Percentiles rank a stretch among this genome's conserved stretches.
These are phyloP conservation scores for Sminthopsis crassicaudata DNA, from an alignment of 2,113 vertebrate genomes.

Conservation along the genomic window DNA sequence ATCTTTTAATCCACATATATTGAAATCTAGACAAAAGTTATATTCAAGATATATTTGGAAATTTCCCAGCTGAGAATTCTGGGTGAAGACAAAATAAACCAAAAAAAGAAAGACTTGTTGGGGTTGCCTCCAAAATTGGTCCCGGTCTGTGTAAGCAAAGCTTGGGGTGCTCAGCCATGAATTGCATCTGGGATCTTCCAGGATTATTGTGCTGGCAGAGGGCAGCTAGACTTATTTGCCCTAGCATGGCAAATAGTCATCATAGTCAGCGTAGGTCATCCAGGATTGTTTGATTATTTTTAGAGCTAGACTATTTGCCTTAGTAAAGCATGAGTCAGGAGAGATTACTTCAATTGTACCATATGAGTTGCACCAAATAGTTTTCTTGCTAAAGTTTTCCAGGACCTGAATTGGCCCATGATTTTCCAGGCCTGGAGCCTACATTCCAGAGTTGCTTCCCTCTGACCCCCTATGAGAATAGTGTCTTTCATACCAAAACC, in stretches of 20 bases:
- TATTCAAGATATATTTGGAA: not conserved
- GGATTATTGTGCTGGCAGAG: not conserved
- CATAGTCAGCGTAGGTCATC: not conserved
- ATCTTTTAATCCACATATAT: not conserved
- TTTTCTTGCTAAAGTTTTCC: not conserved
- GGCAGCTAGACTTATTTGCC: not conserved
- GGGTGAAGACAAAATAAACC: not conserved
- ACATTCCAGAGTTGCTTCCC: not conserved
- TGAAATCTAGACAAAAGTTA: not conserved
- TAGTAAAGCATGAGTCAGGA: not conserved
- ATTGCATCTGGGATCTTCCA: not conserved
- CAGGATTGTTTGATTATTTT: constrained; percentile 3
- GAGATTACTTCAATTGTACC: not conserved
- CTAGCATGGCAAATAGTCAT: not conserved
- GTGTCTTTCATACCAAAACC: not conserved
- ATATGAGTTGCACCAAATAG: not conserved
- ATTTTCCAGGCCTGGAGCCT: not conserved
- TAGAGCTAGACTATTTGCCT: not conserved
- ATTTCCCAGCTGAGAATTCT: not conserved
- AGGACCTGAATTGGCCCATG: not conserved
- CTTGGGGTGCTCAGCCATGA: not conserved
- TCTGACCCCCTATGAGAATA: not conserved
- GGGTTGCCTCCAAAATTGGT: not conserved
- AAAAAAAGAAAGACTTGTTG: not conserved
- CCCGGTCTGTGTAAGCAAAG: not conserved